Evolutionary conservation across 2,113 vertebrate genomes (phyloP).

Genomic region (Labeo rohita): DNA sequence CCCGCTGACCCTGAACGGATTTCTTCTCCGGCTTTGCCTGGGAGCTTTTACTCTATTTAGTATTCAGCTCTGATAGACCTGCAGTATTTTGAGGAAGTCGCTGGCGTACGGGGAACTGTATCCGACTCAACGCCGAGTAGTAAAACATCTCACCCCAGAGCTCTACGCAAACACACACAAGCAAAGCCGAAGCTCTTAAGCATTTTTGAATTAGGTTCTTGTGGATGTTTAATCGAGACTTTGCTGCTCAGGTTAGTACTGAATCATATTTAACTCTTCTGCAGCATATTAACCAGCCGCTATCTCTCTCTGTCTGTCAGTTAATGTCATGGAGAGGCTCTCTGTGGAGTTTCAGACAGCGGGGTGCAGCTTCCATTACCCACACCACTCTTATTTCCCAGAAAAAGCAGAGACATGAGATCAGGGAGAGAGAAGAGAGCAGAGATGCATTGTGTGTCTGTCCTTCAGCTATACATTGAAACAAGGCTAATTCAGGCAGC

Average conservation of each 20-base stretch:
- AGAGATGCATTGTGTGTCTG: slow-evolving; percentile 3
- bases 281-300: not conserved
- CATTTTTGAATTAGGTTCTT: not conserved
- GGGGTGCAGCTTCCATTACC: not conserved
- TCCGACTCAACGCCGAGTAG: not conserved
- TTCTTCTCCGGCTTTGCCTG: slow-evolving; percentile 8
- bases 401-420: not conserved
- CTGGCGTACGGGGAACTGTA: slow-evolving; percentile 3
- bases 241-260: not conserved
- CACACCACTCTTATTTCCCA: not conserved
- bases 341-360: slow-evolving; percentile 16
- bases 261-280: not conserved
- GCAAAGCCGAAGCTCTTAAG: not conserved
- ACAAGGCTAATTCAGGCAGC: not conserved
- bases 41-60: slow-evolving; percentile 17
- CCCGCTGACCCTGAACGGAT: not conserved
- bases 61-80: slow-evolving; percentile 36
- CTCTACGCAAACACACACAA: slow-evolving; percentile 6
- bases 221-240: not conserved
- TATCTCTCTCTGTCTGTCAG: slow-evolving; percentile 3
- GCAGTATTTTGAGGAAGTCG: slow-evolving; percentile 27
- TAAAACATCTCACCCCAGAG: slow-evolving; percentile 34
- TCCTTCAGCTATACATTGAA: not conserved
- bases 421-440: not conserved
- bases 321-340: slow-evolving; percentile 21